Evolutionary conservation across 2,888 invertebrate genomes (phyloP), one percentile per base, ranked within the genome.

Genomic region (Lepidochrysops patricia): DNA sequence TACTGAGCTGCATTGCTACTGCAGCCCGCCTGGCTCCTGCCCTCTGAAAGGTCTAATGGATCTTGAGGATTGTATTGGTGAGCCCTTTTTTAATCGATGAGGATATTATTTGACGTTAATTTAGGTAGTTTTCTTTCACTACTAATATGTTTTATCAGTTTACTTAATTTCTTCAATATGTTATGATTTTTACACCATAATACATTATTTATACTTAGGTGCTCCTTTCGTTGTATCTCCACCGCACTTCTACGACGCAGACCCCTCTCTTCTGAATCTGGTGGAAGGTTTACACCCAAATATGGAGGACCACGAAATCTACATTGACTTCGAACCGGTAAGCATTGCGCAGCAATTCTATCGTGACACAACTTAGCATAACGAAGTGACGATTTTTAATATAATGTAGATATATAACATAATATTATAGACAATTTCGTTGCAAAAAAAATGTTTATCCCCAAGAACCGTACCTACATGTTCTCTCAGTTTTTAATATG

Each of bases 321-420:
- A 80, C 54, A 91, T 97, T 64, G 93, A 96, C 70, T 94, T 97
- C 75, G 97, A 97, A 79, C 92, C 94, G 72, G 95, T 96, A 23
- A 43, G 43, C 35, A 37, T 29, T 29, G 4, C 9, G 29, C 1
- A 5, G 9, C 1, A 9, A 7, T n/a, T n/a, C n/a, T n/a, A n/a
- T n/a, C n/a, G n/a, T n/a, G n/a, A n/a, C n/a, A n/a, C n/a, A n/a
- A n/a, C n/a, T n/a, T n/a, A n/a, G n/a, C n/a, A n/a, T n/a, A n/a
- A n/a, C n/a, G n/a, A n/a, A n/a, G n/a, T n/a, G n/a, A n/a, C n/a
- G n/a, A n/a, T n/a, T n/a, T n/a, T n/a, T n/a, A n/a, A n/a, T n/a
- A n/a, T n/a, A n/a, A n/a, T n/a, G n/a, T n/a, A n/a, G n/a, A n/a
- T n/a, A n/a, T n/a, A n/a, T n/a, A n/a, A n/a, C n/a, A n/a, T n/a